A percentile compares a stretch with the other conserved stretches of the same genome.
These are phyloP conservation scores for Temnothorax curvispinosus DNA, from an alignment of 1,140 invertebrate genomes.

Conservation along the genomic window DNA sequence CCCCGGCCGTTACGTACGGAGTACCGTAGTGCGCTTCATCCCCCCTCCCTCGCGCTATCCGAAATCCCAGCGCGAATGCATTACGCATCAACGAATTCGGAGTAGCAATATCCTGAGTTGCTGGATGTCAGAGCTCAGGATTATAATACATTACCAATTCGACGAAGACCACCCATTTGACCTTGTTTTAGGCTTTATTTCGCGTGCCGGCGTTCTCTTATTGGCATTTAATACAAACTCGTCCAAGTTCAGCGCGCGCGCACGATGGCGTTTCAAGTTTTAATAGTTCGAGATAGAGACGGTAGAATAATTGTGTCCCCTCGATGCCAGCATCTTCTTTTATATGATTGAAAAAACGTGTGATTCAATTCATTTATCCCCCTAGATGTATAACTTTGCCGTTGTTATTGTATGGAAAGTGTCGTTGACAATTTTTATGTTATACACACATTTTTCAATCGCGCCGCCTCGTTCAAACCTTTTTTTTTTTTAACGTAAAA, in stretches of 20 bases:
- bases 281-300: neutral
- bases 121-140: slow-evolving; percentile 81
- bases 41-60: slow-evolving; percentile 73
- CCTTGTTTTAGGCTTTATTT: slow-evolving; percentile 81
- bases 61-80: slow-evolving; percentile 84
- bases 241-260: neutral
- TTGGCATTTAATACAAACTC: slow-evolving; percentile 59
- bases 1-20: slow-evolving; percentile 49
- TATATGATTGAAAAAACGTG: neutral
- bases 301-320: neutral
- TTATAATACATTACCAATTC: slow-evolving; percentile 86
- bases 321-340: neutral
- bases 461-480: neutral
- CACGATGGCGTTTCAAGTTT: neutral
- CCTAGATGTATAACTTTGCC: neutral
- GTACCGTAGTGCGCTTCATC: slow-evolving; percentile 61
- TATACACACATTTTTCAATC: slow-evolving; percentile 23
- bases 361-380: neutral
- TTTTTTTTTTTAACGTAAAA: slow-evolving; percentile 1
- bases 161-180: slow-evolving; percentile 81
- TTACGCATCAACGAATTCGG: slow-evolving; percentile 85
- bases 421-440: neutral
- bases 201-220: slow-evolving; percentile 53
- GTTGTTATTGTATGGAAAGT: neutral
- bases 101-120: slow-evolving; percentile 86